A percentile compares a stretch with the other conserved stretches of the same genome.
Evolutionary conservation across 2,888 invertebrate genomes (phyloP).

Genomic region (Anarsia innoxiella): DNA sequence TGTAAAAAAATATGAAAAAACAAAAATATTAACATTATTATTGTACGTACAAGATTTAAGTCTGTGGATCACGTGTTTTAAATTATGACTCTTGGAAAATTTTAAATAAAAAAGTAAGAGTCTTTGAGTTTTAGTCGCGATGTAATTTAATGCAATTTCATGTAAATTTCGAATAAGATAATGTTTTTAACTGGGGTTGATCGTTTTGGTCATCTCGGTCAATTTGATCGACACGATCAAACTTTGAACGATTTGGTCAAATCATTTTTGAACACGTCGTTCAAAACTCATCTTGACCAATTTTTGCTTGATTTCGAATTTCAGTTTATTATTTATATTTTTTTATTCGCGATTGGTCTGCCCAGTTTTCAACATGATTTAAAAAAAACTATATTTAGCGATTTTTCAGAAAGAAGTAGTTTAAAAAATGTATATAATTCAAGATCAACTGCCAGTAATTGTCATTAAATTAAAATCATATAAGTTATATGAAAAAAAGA

Average conservation of each 20-base stretch:
- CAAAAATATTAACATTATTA: constrained; percentile 6
- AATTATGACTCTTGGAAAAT: constrained; percentile 6
- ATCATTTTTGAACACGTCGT: neutral
- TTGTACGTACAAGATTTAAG: constrained; percentile 15
- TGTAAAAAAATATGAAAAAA: constrained; percentile 22
- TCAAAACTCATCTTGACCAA: too few relatives aligned
- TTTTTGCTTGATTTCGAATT: neutral
- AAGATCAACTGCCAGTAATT: constrained; percentile 31
- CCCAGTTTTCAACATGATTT: neutral
- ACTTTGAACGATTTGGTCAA: neutral
- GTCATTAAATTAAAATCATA: constrained; percentile 6
- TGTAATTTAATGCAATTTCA: constrained; percentile 14
- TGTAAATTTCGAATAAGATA: neutral
- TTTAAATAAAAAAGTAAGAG: constrained; percentile 2
- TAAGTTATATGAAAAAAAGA: constrained; percentile 10
- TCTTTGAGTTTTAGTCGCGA: constrained; percentile 10
- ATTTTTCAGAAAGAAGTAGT: too few relatives aligned
- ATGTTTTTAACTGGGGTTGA: neutral
- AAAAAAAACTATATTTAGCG: too few relatives aligned
- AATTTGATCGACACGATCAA: neutral
- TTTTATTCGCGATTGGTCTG: neutral
- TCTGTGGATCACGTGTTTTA: constrained; percentile 11
- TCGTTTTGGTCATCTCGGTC: neutral
- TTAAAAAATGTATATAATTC: constrained; percentile 25
- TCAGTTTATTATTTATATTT: neutral